phyloP scores from a whole-genome alignment of 2,797 vertebrate genomes.

The Anguilla pacifica region DNA sequence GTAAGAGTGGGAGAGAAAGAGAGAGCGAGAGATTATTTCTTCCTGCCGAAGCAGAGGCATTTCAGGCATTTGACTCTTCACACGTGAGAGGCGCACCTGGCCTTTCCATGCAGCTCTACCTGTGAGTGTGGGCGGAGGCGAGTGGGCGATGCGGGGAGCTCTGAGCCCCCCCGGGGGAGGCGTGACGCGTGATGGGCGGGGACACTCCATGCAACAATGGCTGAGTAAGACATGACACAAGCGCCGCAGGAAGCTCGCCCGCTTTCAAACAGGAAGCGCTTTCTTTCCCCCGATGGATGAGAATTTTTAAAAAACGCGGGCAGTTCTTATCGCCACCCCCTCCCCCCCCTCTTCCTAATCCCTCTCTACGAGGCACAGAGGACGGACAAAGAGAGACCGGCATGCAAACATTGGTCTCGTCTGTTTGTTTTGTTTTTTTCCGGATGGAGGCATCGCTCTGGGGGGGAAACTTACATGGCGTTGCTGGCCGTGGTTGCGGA shows the following conservation, averaged over 20 bases:
- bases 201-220: not conserved
- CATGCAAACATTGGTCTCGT: slow-evolving; percentile 61
- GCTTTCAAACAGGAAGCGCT: not conserved
- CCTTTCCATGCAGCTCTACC: not conserved
- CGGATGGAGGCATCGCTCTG: slow-evolving; percentile 47
- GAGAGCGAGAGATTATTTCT: not conserved
- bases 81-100: not conserved
- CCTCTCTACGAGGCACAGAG: slow-evolving; percentile 20
- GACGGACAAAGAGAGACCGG: slow-evolving; percentile 42
- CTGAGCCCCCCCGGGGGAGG: too few relatives aligned
- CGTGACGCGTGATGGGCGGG: not conserved
- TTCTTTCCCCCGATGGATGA: slow-evolving; percentile 3
- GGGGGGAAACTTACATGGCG: slow-evolving; percentile 93
- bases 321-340: too few relatives aligned
- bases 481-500: slow-evolving; percentile 99
- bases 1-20: not conserved
- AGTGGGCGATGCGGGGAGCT: not conserved
- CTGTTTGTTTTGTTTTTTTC: too few relatives aligned
- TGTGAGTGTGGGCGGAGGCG: not conserved
- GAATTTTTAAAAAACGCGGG: too few relatives aligned
- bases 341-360: slow-evolving; percentile 5
- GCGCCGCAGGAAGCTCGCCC: not conserved
- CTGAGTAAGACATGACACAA: not conserved
- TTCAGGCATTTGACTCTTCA: not conserved
- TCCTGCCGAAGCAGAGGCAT: not conserved